These are phyloP conservation scores for Leucoma salicis DNA, from an alignment of 2,888 invertebrate species.

Conservation along the genomic window DNA sequence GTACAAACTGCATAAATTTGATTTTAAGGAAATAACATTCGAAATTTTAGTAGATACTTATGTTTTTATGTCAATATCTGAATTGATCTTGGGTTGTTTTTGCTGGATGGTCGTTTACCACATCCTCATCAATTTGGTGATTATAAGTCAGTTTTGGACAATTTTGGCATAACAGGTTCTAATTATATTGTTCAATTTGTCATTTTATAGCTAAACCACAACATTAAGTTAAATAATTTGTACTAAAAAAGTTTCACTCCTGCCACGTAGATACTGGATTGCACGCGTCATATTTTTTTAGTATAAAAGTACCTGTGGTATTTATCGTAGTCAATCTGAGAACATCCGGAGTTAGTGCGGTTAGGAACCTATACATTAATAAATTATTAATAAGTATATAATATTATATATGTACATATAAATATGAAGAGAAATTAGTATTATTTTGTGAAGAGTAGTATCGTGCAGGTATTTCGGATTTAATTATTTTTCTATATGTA, in stretches of 20 bases:
- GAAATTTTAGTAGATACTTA: too few species aligned
- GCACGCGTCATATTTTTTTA: constrained; percentile 35
- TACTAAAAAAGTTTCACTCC: neutral
- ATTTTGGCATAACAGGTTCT: too few species aligned
- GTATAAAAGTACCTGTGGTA: constrained; percentile 74
- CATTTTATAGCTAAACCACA: too few species aligned
- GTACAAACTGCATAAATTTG: too few species aligned
- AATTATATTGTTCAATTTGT: too few species aligned
- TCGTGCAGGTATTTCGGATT: constrained; percentile 35
- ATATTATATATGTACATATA: constrained; percentile 34
- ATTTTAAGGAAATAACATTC: too few species aligned
- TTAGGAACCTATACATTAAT: constrained; percentile 76
- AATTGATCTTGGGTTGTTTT: too few species aligned
- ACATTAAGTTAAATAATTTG: too few species aligned
- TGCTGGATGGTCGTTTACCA: too few species aligned
- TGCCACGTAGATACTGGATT: neutral
- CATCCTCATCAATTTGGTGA: too few species aligned
- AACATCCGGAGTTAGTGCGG: constrained; percentile 80
- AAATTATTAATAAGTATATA: constrained; percentile 38
- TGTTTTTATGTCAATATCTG: too few species aligned
- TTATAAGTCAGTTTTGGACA: too few species aligned
- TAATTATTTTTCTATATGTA: constrained; percentile 18
- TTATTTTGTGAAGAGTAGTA: constrained; percentile 42
- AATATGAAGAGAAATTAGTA: constrained; percentile 31
- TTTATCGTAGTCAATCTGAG: constrained; percentile 81